These are phyloP conservation scores for Drosophila parthenogenetica DNA, from an alignment of 2,888 invertebrate genomes.

Conservation along the genomic window DNA sequence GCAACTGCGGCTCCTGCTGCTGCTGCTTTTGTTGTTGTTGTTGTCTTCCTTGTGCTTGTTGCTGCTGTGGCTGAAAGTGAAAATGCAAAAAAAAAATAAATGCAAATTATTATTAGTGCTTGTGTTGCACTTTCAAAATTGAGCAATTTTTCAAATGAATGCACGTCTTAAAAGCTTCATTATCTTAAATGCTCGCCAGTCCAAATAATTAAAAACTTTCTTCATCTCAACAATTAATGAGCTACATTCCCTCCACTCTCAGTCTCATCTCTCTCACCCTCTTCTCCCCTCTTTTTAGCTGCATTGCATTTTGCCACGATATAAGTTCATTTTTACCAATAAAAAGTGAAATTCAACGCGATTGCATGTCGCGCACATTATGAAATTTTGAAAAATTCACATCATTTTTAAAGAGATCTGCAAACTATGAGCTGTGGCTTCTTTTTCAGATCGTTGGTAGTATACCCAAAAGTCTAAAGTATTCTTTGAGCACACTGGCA, in stretches of 20 bases:
- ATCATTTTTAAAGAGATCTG: conserved; percentile 8
- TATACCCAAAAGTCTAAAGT: not conserved
- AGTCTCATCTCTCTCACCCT: not conserved
- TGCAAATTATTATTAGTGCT: conserved; percentile 61
- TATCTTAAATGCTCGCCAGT: conserved; percentile 64
- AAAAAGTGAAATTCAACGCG: conserved; percentile 70
- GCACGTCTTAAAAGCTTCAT: conserved; percentile 73
- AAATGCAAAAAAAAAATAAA: conserved; percentile 41
- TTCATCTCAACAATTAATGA: conserved; percentile 64
- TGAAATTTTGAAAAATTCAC: conserved; percentile 36
- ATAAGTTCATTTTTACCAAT: conserved; percentile 34
- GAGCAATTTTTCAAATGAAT: conserved; percentile 64
- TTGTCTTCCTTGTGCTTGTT: not conserved
- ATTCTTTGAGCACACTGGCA: conserved; percentile 22
- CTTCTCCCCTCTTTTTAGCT: not conserved
- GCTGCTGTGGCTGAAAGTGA: conserved; percentile 44
- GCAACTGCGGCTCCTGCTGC: conserved; percentile 19
- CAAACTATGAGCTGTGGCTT: conserved; percentile 16
- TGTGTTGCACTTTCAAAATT: conserved; percentile 69
- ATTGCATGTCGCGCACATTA: conserved; percentile 53
- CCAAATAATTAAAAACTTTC: conserved; percentile 74
- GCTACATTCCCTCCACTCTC: conserved; percentile 9
- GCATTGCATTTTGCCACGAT: conserved; percentile 17
- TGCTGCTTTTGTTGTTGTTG: conserved; percentile 23
- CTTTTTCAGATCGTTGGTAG: not conserved